phyloP scores from a whole-genome alignment of 2,888 invertebrate species.

The Griposia aprilina region DNA sequence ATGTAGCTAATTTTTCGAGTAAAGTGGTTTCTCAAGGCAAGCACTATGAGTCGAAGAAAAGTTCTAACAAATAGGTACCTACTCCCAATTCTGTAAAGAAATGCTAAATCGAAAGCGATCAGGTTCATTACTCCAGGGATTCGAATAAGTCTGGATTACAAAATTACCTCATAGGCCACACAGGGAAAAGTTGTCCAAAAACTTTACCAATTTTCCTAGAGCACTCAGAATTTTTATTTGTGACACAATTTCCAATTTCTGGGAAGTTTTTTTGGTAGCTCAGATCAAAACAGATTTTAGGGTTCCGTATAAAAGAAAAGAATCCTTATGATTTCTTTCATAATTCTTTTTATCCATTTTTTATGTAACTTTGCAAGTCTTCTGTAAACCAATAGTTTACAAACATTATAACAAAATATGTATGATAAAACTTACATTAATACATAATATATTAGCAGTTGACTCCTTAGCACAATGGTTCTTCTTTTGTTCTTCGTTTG shows the following conservation, averaged over 20 bases:
- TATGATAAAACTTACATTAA: no score
- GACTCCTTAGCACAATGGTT: no score
- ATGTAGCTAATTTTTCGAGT: not conserved
- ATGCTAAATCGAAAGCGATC: constrained; percentile 6
- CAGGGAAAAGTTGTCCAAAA: not conserved
- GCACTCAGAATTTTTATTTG: constrained; percentile 23
- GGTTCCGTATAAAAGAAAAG: not conserved
- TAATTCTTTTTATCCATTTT: not conserved
- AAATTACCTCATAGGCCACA: not conserved
- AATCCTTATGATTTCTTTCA: not conserved
- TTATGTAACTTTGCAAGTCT: not conserved
- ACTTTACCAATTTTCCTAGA: constrained; percentile 19
- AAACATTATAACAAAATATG: no score
- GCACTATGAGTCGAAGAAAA: not conserved
- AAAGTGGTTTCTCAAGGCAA: constrained; percentile 3
- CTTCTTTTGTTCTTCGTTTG: no score
- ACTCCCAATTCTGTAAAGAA: not conserved
- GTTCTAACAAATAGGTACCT: constrained; percentile 6
- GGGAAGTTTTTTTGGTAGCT: not conserved
- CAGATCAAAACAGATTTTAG: not conserved
- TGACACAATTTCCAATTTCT: constrained; percentile 1
- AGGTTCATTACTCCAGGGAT: constrained; percentile 4
- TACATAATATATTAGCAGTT: no score
- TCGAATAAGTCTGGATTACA: constrained; percentile 1
- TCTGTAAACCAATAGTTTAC: no score